Conservation (phyloP, 2,888 invertebrate species). For the Pasiphila rectangulata region DNA sequence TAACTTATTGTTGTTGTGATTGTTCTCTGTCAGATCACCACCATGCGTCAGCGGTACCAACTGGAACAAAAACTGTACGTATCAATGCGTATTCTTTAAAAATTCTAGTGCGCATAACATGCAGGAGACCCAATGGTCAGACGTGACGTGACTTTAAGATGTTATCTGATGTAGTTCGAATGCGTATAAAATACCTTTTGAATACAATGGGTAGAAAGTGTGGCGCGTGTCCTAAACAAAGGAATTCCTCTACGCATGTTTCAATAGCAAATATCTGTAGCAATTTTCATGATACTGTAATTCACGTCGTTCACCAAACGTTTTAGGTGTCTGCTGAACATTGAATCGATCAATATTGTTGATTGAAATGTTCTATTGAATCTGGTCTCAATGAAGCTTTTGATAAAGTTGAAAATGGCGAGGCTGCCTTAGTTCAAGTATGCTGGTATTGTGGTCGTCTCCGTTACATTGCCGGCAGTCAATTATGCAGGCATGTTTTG, state of each 20-base stretch:
- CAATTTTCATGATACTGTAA: not conserved
- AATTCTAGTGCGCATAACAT: constrained; percentile 37
- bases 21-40: constrained; percentile 42
- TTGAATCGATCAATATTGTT: constrained; percentile 15
- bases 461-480: constrained; percentile 14
- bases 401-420: constrained; percentile 7
- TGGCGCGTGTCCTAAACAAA: constrained; percentile 55
- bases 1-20: constrained; percentile 56
- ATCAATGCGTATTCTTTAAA: constrained; percentile 40
- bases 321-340: constrained; percentile 8
- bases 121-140: constrained; percentile 45
- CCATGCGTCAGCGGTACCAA: constrained; percentile 76
- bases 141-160: constrained; percentile 43
- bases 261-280: constrained; percentile 8
- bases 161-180: constrained; percentile 44
- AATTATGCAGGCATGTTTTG: constrained; percentile 49
- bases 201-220: constrained; percentile 67
- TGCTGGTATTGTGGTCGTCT: constrained; percentile 19
- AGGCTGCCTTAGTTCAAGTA: not conserved
- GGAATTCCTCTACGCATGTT: constrained; percentile 47
- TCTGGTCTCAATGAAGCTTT: not conserved
- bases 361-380: not conserved
- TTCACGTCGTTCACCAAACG: constrained; percentile 2
- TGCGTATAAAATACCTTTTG: constrained; percentile 49
- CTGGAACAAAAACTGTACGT: constrained; percentile 76